phyloP scores from a whole-genome alignment of 2,888 invertebrate genomes.

The Malthinus seriepunctatus region DNA sequence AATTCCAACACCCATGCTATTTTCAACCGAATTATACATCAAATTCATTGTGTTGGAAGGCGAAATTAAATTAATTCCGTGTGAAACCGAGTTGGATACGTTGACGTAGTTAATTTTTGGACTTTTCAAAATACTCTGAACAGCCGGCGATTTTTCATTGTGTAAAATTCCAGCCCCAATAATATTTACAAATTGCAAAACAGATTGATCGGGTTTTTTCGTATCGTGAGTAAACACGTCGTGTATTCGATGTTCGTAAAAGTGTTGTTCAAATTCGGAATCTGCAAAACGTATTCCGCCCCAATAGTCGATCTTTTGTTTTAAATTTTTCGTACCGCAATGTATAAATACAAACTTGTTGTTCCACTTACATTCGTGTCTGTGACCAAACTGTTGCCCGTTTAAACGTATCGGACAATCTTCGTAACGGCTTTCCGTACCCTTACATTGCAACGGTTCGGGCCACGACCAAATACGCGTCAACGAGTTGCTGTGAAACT shows the following conservation, averaged over 20 bases:
- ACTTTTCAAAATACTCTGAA: conserved; percentile 87
- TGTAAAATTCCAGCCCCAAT: conserved; percentile 94
- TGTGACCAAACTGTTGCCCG: conserved; percentile 84
- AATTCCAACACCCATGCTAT: conserved; percentile 88
- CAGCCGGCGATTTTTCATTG: conserved; percentile 90
- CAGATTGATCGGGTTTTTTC: conserved; percentile 71
- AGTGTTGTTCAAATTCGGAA: conserved; percentile 84
- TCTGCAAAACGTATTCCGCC: conserved; percentile 94
- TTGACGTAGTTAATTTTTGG: conserved; percentile 82
- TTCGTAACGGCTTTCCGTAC: conserved; percentile 75
- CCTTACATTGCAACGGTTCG: conserved; percentile 84
- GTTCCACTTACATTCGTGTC: conserved; percentile 87
- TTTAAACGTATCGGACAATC: conserved; percentile 88
- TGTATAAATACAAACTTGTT: conserved; percentile 91
- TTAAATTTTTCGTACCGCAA: conserved; percentile 74
- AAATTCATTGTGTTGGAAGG: conserved; percentile 82
- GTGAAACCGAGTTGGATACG: conserved; percentile 82
- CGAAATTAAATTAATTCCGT: conserved; percentile 90
- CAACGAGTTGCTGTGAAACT: conserved; percentile 86
- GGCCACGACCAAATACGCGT: conserved; percentile 93
- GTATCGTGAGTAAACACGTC: conserved; percentile 79
- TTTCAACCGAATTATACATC: conserved; percentile 72
- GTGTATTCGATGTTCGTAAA: conserved; percentile 80
- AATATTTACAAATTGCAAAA: conserved; percentile 78
- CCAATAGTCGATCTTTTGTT: conserved; percentile 80